Base-by-base conservation (phyloP, 1,140 invertebrate genomes). In the Drosophila bifasciata region DNA sequence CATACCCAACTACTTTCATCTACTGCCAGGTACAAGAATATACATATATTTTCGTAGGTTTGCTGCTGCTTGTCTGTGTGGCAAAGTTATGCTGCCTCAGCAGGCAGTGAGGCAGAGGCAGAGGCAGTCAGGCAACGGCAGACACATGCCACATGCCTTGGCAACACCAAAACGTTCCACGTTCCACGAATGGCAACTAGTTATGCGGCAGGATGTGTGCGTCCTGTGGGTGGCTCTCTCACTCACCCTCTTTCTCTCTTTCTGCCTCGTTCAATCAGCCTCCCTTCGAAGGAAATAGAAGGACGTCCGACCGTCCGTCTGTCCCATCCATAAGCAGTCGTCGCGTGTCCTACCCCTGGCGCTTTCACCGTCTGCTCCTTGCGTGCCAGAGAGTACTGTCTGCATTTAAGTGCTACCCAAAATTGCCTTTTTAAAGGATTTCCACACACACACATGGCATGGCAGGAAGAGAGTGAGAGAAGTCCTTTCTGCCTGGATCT, bases 401-500 rank as follows among this genome's bases (percentile, higher is more conserved):
- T 86, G 81, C 81, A 88, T 86, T 88, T 88, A 86, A 85, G 81
- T 85, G 81, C 81, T 88, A 81, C 64, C 32, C 83, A 64, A 86
- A 86, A 88, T 86, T 88, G 83, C 81, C 83, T 88, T 86, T 86
- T 86, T 88, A 86, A 86, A 86, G 83, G 81, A 88, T 86, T 86
- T 86, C 49, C 66, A 69, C 66, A 67, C 62, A 76, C 61, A 74
- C 23, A 52, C 49, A 43, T 25, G 16, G 15, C 15, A 8, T 45
- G 43, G 43, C 16, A 17, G 15, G 16, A 19, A 19, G 28, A 19
- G 16, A 48, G n/a, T n/a, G 11, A 48, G 28, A 17, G 13, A 3
- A 2, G 55, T 57, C 56, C 44, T 62, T 56, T 49, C 39, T 67
- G 39, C 63, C 57, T 81, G 71, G 49, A 62, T 76, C 58, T 49